Evolutionary conservation across 2,888 invertebrate genomes (phyloP).

Genomic region (Dyspetes luteomarginatus): DNA sequence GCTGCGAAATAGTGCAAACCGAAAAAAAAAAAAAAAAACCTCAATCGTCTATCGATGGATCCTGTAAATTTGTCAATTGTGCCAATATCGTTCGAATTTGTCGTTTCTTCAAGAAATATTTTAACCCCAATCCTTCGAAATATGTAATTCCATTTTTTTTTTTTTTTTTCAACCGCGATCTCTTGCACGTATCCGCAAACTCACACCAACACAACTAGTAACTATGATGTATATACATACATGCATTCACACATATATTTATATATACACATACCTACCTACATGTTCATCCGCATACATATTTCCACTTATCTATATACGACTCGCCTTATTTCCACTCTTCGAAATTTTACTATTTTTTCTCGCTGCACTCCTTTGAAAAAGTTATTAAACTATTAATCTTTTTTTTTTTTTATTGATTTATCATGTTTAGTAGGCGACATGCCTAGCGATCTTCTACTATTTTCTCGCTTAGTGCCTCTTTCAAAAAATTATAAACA

Average conservation of each 20-base stretch:
- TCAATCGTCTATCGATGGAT: background rate
- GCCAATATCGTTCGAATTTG: constrained; percentile 5
- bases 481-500: too few species aligned
- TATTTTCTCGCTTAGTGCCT: too few species aligned
- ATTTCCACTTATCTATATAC: too few species aligned
- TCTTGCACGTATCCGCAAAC: constrained; percentile 11
- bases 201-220: background rate
- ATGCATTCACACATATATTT: background rate
- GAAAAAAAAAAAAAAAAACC: constrained; percentile 33
- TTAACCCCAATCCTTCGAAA: background rate
- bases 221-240: background rate
- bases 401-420: background rate
- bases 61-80: constrained; percentile 2
- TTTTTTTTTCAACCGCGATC: constrained; percentile 27
- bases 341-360: background rate
- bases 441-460: constrained; percentile 84
- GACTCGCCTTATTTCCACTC: background rate
- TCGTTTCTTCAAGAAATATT: too few species aligned
- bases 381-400: background rate
- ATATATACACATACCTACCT: background rate
- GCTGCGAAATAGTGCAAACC: constrained; percentile 33
- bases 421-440: constrained; percentile 79
- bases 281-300: background rate
- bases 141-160: background rate
- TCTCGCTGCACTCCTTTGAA: background rate